These are phyloP conservation scores for Mimumesa dahlbomi DNA, from an alignment of 2,888 invertebrate genomes.

Conservation along the genomic window DNA sequence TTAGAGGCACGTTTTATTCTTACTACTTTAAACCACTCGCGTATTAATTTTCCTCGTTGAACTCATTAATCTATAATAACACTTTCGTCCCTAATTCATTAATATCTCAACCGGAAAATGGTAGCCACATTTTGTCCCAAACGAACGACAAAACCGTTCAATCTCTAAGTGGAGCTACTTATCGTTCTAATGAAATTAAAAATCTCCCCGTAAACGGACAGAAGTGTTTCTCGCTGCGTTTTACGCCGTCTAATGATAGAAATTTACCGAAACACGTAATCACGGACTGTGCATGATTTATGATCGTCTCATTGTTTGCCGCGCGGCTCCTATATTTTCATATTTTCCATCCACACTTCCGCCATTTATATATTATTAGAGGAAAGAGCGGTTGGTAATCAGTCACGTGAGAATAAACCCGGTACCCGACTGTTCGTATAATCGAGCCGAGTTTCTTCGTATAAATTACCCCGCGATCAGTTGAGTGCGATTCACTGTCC, in stretches of 20 bases:
- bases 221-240: neutral
- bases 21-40: neutral
- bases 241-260: neutral
- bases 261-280: constrained; percentile 27
- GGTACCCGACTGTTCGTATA: neutral
- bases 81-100: too few relatives aligned
- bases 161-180: too few relatives aligned
- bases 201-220: too few relatives aligned
- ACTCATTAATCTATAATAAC: too few relatives aligned
- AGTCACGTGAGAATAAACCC: constrained; percentile 11
- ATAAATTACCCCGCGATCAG: constrained; percentile 23
- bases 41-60: too few relatives aligned
- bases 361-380: constrained; percentile 20
- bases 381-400: constrained; percentile 7
- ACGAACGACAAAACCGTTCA: too few relatives aligned
- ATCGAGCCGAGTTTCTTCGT: neutral
- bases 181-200: too few relatives aligned
- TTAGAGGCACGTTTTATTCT: neutral
- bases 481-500: constrained; percentile 17
- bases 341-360: constrained; percentile 21
- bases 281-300: constrained; percentile 17
- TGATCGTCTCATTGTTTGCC: constrained; percentile 18
- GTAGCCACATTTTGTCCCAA: too few relatives aligned
- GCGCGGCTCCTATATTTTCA: constrained; percentile 14
- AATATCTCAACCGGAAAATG: too few relatives aligned